Evolutionary conservation across 2,888 invertebrate species (phyloP), one percentile per base, ranked within the genome.

Genomic region (Perizoma flavofasciatum): DNA sequence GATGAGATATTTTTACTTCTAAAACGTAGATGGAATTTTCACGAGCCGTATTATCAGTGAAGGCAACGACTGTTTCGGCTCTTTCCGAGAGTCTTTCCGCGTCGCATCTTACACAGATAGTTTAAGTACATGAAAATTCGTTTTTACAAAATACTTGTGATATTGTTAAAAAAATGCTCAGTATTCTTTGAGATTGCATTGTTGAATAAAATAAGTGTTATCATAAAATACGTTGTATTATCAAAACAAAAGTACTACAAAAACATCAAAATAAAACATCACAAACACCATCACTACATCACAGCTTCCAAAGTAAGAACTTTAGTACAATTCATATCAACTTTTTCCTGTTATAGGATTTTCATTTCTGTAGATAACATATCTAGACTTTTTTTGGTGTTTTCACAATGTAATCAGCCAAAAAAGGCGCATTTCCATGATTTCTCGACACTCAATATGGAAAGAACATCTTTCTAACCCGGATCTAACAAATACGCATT

Each of bases 271-370:
- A 67, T 11, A 63, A 59, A 64, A 64, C 60, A 56, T 49, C 55
- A 32, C 62, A 69, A 66, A 61, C 35, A 67, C 58, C 59, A 65
- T 55, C 52, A 54, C 61, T 49, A 53, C 60, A 61, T 59, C 52
- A 50, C n/a, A 37, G 9, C 49, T 49, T 37, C 6, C 33, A 35
- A 34, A 46, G 9, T 34, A 37, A 22, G 0, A 5, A 8, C 8
- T 6, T 7, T 44, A 49, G 7, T 5, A n/a, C 45, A 49, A 37
- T 37, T 44, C 39, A 44, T 22, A 22, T 22, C 1, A 22, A 22
- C 22, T 49, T 10, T 32, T 6, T 40, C 6, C 40, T 40, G 5
- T 1, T 9, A 5, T 5, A 40, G 40, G 8, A 5, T 40, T 40
- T n/a, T 40, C 22, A 22, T n/a, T n/a, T n/a, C n/a, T 22, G 22